A percentile compares a stretch with the other conserved stretches of the same genome.
Conservation (phyloP, 2,113 vertebrate species). For the Agapornis roseicollis region DNA sequence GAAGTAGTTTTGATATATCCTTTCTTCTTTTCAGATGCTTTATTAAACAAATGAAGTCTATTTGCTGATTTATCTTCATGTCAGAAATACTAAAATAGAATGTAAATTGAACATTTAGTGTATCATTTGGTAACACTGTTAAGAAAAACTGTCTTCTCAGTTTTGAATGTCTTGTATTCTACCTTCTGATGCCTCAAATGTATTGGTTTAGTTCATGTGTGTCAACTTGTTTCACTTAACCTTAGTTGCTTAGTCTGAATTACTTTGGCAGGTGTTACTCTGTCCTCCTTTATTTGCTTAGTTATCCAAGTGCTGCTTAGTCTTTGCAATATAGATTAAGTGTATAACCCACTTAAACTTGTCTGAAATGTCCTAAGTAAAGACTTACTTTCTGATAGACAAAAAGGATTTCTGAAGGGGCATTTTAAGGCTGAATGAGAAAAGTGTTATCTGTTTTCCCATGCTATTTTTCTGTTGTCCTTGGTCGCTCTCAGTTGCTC, state of each 20-base stretch:
- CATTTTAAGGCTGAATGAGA: background rate
- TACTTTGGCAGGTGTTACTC: background rate
- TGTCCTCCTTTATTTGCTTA: background rate
- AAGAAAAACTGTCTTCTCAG: background rate
- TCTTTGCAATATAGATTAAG: background rate
- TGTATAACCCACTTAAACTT: background rate
- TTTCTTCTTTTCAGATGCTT: background rate
- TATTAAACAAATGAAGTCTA: background rate
- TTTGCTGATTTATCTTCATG: background rate
- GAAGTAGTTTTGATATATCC: background rate
- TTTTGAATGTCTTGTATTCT: background rate
- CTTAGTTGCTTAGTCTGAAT: background rate
- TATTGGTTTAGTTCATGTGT: background rate
- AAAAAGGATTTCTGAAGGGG: background rate
- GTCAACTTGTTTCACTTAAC: background rate
- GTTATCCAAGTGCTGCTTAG: background rate
- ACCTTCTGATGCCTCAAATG: background rate
- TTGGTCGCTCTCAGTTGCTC: background rate
- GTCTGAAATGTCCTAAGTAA: background rate
- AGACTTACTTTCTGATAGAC: background rate
- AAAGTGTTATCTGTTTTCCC: background rate
- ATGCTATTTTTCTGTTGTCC: background rate
- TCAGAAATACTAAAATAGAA: background rate
- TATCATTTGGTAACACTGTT: background rate
- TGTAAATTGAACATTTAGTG: background rate